A percentile compares a stretch with the other conserved stretches of the same genome.
Conservation (phyloP, 2,797 vertebrate genomes). For the Chelonia mydas region DNA sequence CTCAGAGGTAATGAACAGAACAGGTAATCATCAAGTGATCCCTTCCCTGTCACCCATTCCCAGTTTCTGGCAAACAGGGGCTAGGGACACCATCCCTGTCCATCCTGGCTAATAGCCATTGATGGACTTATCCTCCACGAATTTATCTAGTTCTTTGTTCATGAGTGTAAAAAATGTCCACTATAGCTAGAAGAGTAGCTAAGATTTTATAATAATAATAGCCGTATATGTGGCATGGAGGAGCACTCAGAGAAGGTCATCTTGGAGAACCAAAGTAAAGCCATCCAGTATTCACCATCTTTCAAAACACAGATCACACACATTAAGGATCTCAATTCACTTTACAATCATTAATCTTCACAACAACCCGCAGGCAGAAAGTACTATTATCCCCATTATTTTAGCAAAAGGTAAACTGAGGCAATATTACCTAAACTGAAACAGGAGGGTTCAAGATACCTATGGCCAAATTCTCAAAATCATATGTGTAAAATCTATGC, state of each 20-base stretch:
- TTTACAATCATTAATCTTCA: background rate
- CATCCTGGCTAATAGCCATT: too few species aligned
- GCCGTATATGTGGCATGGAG: background rate
- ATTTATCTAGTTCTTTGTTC: background rate
- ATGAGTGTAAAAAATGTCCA: background rate
- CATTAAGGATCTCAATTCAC: background rate
- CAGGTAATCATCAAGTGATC: too few species aligned
- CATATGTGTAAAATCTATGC: background rate
- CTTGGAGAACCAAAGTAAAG: background rate
- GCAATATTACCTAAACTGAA: slow-evolving; percentile 24
- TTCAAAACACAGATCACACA: background rate
- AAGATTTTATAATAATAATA: background rate
- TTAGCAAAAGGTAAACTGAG: background rate
- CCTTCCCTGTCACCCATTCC: too few species aligned
- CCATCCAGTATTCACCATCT: background rate
- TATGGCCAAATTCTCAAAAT: background rate
- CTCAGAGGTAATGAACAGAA: too few species aligned
- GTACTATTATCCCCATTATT: background rate
- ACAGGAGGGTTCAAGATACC: background rate
- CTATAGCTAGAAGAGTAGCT: background rate
- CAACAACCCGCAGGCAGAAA: background rate
- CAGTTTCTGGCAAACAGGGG: too few species aligned
- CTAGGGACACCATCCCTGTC: too few species aligned
- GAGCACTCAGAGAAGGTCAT: background rate
- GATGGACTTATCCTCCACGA: too few species aligned